These are phyloP conservation scores for Alethe castanea DNA, from an alignment of 2,113 vertebrate species.

Conservation along the genomic window DNA sequence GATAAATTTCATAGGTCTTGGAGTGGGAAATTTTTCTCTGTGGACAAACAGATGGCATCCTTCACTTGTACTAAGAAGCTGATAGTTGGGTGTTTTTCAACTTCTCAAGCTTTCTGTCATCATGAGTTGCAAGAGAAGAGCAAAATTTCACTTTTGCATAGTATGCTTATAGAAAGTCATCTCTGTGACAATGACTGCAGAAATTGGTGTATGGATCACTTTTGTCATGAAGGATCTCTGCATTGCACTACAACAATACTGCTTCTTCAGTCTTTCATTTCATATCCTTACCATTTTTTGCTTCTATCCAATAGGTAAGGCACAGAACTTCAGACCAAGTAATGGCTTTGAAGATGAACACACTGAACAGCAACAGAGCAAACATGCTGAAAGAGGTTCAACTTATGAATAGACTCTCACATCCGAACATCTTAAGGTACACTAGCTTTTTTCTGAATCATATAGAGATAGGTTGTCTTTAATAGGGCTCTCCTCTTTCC, in stretches of 20 bases:
- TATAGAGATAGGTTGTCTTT: not conserved
- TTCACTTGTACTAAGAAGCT: not conserved
- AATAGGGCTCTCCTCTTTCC: not conserved
- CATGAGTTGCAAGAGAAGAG: not conserved
- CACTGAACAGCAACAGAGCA: slow-evolving; percentile 92
- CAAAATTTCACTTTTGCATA: not conserved
- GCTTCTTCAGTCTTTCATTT: not conserved
- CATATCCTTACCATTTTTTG: not conserved
- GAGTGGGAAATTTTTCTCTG: not conserved
- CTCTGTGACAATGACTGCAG: not conserved
- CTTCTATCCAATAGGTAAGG: slow-evolving; percentile 79
- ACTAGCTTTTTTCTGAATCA: not conserved
- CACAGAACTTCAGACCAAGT: slow-evolving; percentile 93
- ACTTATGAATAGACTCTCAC: slow-evolving; percentile 96
- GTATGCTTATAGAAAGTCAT: not conserved
- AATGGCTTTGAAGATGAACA: slow-evolving; percentile 99
- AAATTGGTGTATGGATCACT: not conserved
- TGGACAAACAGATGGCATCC: not conserved
- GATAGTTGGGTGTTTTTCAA: not conserved
- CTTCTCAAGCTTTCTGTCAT: not conserved
- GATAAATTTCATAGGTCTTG: not conserved
- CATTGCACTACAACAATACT: not conserved
- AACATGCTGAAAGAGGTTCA: slow-evolving; percentile 98
- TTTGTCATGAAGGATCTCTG: not conserved
- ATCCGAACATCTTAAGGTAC: slow-evolving; percentile 95